These are phyloP conservation scores for Herpetotheres cachinnans DNA, from an alignment of 2,113 vertebrate genomes.

Conservation along the genomic window DNA sequence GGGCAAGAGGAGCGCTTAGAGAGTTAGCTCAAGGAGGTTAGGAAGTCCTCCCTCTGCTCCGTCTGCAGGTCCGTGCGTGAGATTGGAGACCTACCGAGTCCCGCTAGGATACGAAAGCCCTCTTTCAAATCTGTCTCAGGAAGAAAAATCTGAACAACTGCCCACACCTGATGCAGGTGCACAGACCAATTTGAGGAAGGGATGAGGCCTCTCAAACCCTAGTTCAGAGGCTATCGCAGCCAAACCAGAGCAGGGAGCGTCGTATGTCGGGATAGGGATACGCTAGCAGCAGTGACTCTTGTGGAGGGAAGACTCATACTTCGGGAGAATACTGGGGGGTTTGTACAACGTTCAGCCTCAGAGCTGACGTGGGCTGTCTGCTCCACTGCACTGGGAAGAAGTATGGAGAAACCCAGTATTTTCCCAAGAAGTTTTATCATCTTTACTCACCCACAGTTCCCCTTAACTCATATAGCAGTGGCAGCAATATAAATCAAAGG, in stretches of 20 bases:
- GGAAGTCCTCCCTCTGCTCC: neutral
- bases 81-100: neutral
- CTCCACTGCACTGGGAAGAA: neutral
- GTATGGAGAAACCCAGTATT: neutral
- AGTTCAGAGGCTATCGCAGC: neutral
- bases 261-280: too few species aligned
- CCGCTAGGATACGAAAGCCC: neutral
- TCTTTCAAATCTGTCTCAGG: neutral
- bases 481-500: neutral
- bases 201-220: neutral
- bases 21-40: neutral
- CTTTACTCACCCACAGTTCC: neutral
- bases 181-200: neutral
- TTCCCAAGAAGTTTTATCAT: neutral
- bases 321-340: neutral
- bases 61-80: neutral
- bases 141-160: neutral
- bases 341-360: neutral
- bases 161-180: neutral
- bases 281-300: neutral
- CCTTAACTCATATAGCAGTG: neutral
- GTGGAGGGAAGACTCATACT: neutral
- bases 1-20: neutral
- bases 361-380: neutral
- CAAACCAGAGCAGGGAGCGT: accelerated